phyloP scores from a whole-genome alignment of 37 sponge, comb jelly and placozoan genomes.

The Oopsacas minuta region DNA sequence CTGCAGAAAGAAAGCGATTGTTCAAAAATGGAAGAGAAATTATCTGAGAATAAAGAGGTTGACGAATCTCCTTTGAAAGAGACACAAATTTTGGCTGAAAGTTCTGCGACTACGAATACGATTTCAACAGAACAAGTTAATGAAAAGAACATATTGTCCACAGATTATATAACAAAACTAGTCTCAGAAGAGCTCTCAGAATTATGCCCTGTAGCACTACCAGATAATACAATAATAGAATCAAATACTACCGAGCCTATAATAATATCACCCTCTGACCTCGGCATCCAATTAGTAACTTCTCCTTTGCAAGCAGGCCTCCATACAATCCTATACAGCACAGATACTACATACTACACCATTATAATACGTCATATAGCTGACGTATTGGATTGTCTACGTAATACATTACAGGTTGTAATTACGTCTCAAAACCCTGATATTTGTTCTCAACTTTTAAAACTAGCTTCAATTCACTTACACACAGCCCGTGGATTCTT shows the following conservation, averaged over 20 bases:
- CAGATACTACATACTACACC: not conserved
- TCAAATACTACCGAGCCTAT: not conserved
- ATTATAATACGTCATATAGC: not conserved
- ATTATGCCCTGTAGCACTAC: not conserved
- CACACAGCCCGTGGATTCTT: not conserved
- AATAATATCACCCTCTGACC: not conserved
- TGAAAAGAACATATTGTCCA: no score
- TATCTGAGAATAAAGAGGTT: no score
- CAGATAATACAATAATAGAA: not conserved
- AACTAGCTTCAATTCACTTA: not conserved
- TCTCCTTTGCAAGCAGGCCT: not conserved
- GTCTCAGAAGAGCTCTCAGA: not conserved
- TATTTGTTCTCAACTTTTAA: not conserved
- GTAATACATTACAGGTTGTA: not conserved
- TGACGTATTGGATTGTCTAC: not conserved
- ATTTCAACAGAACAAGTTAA: no score
- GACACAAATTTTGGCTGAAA: no score
- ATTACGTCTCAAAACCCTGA: not conserved
- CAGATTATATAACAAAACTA: not conserved
- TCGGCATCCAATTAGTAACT: not conserved
- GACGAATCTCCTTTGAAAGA: no score
- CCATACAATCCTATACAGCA: not conserved
- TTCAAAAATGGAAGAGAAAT: no score
- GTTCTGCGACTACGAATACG: no score
- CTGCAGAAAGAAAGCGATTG: no score